phyloP scores from a whole-genome alignment of 2,113 vertebrate genomes.

The Forbesichthys papilliferus region DNA sequence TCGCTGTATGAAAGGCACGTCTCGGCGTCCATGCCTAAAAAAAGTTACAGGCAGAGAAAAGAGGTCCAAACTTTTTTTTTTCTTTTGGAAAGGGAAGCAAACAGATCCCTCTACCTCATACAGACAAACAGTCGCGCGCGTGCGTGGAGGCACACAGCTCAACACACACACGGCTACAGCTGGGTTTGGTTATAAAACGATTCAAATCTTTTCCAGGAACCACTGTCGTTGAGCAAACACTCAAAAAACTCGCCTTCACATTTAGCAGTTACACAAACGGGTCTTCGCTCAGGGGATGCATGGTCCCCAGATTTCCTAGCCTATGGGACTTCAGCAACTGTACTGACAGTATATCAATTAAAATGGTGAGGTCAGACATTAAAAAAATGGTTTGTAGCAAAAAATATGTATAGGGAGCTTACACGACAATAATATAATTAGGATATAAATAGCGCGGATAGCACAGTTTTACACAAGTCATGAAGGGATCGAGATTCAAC shows the following conservation, averaged over 20 bases:
- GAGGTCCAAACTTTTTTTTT: slow-evolving; percentile 50
- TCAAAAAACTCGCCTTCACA: slow-evolving; percentile 81
- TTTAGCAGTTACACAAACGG: slow-evolving; percentile 75
- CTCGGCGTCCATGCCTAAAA: slow-evolving; percentile 94
- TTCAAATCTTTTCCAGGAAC: slow-evolving; percentile 92
- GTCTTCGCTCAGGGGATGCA: slow-evolving; percentile 71
- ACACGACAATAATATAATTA: slow-evolving; percentile 75
- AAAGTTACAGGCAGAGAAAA: slow-evolving; percentile 65
- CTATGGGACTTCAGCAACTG: slow-evolving; percentile 76
- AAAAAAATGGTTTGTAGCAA: slow-evolving; percentile 45
- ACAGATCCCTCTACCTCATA: slow-evolving; percentile 50
- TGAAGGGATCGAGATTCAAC: slow-evolving; percentile 26
- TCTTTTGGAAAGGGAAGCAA: slow-evolving; percentile 51
- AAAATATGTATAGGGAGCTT: slow-evolving; percentile 47
- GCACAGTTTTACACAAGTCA: slow-evolving; percentile 62
- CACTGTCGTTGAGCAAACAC: slow-evolving; percentile 80
- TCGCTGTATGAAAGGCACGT: slow-evolving; percentile 94
- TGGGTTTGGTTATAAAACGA: slow-evolving; percentile 85
- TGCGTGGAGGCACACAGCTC: slow-evolving; percentile 38
- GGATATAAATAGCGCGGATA: slow-evolving; percentile 61
- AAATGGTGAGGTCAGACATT: slow-evolving; percentile 67
- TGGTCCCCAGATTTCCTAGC: slow-evolving; percentile 66
- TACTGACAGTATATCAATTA: slow-evolving; percentile 77
- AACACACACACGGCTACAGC: slow-evolving; percentile 75
- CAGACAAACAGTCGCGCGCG: slow-evolving; percentile 48